These are phyloP conservation scores for Rhynchotus rufescens DNA, from an alignment of 2,797 vertebrate genomes.

Conservation along the genomic window DNA sequence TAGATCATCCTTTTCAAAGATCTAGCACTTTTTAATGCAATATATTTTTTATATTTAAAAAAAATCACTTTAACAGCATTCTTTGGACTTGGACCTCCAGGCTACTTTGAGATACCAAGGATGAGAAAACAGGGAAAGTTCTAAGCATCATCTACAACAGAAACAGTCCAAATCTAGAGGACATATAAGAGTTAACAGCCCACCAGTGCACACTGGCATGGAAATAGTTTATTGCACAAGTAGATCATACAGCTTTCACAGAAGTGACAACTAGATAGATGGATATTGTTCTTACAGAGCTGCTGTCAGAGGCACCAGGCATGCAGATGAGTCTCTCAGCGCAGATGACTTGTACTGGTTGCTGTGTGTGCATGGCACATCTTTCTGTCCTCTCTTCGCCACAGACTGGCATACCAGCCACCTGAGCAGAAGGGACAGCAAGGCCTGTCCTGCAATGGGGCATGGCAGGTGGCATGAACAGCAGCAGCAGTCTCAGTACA, in stretches of 20 bases:
- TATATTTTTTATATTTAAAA: not conserved
- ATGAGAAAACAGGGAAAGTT: not conserved
- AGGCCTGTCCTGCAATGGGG: not conserved
- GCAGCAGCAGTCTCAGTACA: not conserved
- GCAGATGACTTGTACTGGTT: not conserved
- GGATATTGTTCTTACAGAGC: rapidly evolving
- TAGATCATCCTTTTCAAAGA: not conserved
- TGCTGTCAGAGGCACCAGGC: not conserved
- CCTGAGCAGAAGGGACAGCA: not conserved
- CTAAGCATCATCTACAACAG: not conserved
- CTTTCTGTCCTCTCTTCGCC: not conserved
- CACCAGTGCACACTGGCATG: not conserved
- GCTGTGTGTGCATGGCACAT: not conserved
- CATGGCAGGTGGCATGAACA: not conserved
- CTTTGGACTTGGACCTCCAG: not conserved
- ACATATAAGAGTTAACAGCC: not conserved
- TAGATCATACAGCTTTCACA: not conserved
- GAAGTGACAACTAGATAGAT: not conserved
- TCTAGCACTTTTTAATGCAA: not conserved
- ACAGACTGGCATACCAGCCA: not conserved
- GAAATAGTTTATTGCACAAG: not conserved
- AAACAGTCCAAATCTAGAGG: not conserved
- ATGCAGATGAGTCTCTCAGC: not conserved
- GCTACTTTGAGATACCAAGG: not conserved
- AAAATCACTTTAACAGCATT: not conserved